Base-by-base conservation (phyloP, 2,888 invertebrate species). In the Bedellia somnulentella region DNA sequence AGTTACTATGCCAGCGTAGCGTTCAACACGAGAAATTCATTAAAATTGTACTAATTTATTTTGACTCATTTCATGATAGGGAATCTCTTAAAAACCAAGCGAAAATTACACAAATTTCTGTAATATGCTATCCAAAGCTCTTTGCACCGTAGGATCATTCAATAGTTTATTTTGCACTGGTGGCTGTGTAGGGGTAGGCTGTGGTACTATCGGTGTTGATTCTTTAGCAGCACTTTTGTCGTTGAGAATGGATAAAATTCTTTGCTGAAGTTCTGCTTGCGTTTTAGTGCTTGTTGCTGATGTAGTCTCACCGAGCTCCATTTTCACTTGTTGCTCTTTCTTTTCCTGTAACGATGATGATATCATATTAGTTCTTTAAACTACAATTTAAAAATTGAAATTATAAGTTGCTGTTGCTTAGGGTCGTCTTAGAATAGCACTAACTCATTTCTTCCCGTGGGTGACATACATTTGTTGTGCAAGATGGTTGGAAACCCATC, bases 171-270 rank as follows among this genome's bases (percentile, higher is more conserved):
- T 81, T 57, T 41, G 79, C 1, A 18, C 18, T 3, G 43, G 33
- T 0, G 50, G 41, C 12, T 47, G 37, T 9, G 60, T 50, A 0
- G 60, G 40, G 0, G 54, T 49, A 5, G 61, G 47, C 16, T 40
- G 54, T 31, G 47, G 28, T 0, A 49, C 49, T 22, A 37, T 38
- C 2, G 46, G 40, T 2, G 42, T 34, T 1, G 47, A 15, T 2
- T 38, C 27, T 29, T 64, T 61, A 6, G 18, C 18, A 5, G 18
- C 18, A 40, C 77, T 79, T 57, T 80, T 85, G 42, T 87, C 87
- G 49, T 87, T 87, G 35, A 90, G 59, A 40, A 90, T 88, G 53
- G 81, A 89, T 41, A 91, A 64, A 41, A 91, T 91, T 39, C 89
- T 80, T 44, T 83, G 86, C 47, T 90, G 89, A 0, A 90, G 62